These are phyloP conservation scores for Calameuta pallipes DNA, from an alignment of 2,888 invertebrate species.

Conservation along the genomic window DNA sequence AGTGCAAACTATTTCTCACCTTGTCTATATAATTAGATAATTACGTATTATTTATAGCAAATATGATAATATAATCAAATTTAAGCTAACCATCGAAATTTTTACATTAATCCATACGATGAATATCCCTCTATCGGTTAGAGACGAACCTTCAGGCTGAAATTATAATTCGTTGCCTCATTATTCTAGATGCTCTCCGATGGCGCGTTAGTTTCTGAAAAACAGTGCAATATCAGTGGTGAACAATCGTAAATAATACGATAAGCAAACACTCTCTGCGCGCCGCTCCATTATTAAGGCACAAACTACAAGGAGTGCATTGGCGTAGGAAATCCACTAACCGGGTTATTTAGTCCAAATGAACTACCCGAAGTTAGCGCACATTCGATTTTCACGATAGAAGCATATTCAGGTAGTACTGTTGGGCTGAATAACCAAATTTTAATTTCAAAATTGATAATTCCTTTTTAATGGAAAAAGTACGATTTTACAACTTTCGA, in stretches of 20 bases:
- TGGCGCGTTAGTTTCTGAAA: neutral
- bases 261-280: constrained; percentile 54
- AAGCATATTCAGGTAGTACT: neutral
- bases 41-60: neutral
- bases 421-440: neutral
- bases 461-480: neutral
- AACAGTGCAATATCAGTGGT: neutral
- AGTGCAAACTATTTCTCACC: neutral
- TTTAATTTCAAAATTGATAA: neutral
- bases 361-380: neutral
- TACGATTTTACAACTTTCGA: too few species aligned
- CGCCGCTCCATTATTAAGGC: constrained; percentile 57
- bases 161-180: neutral
- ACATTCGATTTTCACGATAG: neutral
- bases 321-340: constrained; percentile 3
- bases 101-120: neutral
- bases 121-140: neutral
- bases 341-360: neutral
- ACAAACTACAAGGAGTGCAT: constrained; percentile 39
- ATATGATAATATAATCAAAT: neutral
- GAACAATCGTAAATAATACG: constrained; percentile 26
- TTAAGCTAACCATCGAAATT: neutral
- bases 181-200: neutral
- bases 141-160: neutral
- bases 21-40: neutral